Evolutionary conservation across 2,797 vertebrate genomes (phyloP).

Genomic region (Monodelphis domestica): DNA sequence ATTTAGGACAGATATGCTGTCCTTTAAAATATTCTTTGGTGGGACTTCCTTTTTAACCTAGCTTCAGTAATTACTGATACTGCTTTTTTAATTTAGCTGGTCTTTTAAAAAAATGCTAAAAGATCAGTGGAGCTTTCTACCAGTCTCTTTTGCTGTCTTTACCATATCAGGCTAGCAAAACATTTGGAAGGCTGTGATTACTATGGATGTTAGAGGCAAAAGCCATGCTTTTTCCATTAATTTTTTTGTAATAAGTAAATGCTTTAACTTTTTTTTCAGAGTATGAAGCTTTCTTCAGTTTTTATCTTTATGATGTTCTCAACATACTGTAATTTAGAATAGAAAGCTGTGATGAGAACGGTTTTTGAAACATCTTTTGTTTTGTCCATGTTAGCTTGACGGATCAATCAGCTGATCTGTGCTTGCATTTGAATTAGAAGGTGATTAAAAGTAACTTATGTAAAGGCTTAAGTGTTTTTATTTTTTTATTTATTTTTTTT

Average conservation of each 20-base stretch:
- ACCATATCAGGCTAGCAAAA: neutral
- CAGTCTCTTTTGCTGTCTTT: neutral
- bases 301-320: neutral
- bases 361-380: neutral
- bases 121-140: neutral
- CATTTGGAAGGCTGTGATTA: neutral
- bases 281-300: neutral
- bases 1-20: neutral
- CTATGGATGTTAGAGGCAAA: neutral
- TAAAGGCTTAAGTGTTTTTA: neutral
- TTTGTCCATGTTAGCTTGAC: neutral
- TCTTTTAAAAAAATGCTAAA: neutral
- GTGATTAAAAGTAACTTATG: neutral
- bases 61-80: neutral
- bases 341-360: neutral
- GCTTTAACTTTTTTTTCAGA: neutral
- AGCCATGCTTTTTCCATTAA: neutral
- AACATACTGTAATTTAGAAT: neutral
- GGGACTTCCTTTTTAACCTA: neutral
- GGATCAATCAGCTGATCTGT: neutral
- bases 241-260: neutral
- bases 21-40: neutral
- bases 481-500: constrained; percentile 1
- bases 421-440: neutral
- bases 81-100: neutral